Evolutionary conservation across 2,888 invertebrate species (phyloP).

Genomic region (Trissoscelio sp.): DNA sequence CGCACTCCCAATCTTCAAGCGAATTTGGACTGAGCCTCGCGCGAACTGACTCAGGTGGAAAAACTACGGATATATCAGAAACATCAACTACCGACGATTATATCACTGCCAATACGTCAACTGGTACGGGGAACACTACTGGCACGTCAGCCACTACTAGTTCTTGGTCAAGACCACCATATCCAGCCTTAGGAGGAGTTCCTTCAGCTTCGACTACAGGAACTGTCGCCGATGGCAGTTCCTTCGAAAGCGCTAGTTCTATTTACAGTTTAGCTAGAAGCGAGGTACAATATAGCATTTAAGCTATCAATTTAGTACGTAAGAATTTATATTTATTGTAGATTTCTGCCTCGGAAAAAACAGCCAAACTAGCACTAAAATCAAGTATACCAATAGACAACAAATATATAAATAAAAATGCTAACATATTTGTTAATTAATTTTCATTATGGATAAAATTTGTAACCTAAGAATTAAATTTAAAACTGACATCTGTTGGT

Average conservation of each 20-base stretch:
- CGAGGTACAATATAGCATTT: slow-evolving; percentile 85
- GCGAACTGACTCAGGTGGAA: slow-evolving; percentile 89
- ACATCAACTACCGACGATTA: slow-evolving; percentile 95
- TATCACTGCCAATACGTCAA: slow-evolving; percentile 90
- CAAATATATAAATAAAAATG: slow-evolving; percentile 15
- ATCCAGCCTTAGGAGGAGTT: slow-evolving; percentile 79
- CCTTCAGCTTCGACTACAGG: slow-evolving; percentile 80
- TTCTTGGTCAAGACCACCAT: slow-evolving; percentile 84
- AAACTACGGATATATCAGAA: slow-evolving; percentile 92
- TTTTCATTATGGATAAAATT: slow-evolving; percentile 10
- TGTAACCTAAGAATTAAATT: too few relatives aligned
- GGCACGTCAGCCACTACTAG: slow-evolving; percentile 82
- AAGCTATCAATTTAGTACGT: too few relatives aligned
- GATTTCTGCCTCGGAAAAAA: too few relatives aligned
- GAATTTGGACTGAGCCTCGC: slow-evolving; percentile 85
- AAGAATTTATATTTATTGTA: too few relatives aligned
- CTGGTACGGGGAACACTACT: slow-evolving; percentile 85
- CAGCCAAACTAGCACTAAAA: too few relatives aligned
- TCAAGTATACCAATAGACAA: slow-evolving; percentile 79
- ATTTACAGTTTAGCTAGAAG: slow-evolving; percentile 91
- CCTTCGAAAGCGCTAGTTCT: slow-evolving; percentile 94
- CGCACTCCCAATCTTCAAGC: slow-evolving; percentile 82
- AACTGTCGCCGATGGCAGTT: slow-evolving; percentile 88
- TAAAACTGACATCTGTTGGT: too few relatives aligned
- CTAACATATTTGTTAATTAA: not conserved